A percentile compares a stretch with the other conserved stretches of the same genome.
These are phyloP conservation scores for Palythoa grandiflora DNA, from an alignment of 92 coral and sea anemone species.

Conservation along the genomic window DNA sequence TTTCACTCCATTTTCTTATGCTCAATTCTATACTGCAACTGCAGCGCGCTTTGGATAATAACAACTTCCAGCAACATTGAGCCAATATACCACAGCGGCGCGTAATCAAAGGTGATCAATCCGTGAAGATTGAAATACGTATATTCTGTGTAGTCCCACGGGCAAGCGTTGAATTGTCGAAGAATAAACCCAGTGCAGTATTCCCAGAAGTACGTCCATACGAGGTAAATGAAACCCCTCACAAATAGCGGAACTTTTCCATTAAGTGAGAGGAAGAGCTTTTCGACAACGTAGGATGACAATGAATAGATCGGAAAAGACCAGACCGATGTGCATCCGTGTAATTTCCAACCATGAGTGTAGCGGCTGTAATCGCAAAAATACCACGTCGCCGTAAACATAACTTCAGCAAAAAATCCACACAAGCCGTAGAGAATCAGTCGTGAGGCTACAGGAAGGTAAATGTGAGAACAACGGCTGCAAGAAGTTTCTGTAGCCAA, in stretches of 20 bases:
- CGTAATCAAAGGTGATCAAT: conserved; percentile 92
- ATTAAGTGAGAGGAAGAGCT: conserved; percentile 74
- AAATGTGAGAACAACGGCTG: conserved; percentile 32
- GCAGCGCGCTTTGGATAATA: conserved; percentile 88
- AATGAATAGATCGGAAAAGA: conserved; percentile 94
- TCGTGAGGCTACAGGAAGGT: conserved; percentile 82
- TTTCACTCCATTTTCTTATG: conserved; percentile 25
- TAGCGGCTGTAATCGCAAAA: conserved; percentile 85
- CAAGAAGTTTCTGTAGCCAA: neutral
- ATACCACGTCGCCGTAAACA: conserved; percentile 98
- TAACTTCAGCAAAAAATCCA: conserved; percentile 94
- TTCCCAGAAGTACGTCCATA: conserved; percentile 96
- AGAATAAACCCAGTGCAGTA: conserved; percentile 81
- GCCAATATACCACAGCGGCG: conserved; percentile 95
- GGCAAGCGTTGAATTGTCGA: conserved; percentile 95
- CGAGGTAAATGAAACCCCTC: conserved; percentile 87
- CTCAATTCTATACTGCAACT: conserved; percentile 75
- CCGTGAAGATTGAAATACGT: conserved; percentile 90
- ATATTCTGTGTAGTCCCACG: conserved; percentile 95
- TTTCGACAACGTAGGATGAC: conserved; percentile 80
- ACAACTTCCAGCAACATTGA: conserved; percentile 81
- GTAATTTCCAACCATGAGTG: conserved; percentile 95
- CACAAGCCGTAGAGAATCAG: conserved; percentile 92
- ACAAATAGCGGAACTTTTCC: conserved; percentile 77
- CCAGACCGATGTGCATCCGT: conserved; percentile 98